phyloP scores from a whole-genome alignment of 2,113 vertebrate species.

The Dendropsophus ebraccatus region DNA sequence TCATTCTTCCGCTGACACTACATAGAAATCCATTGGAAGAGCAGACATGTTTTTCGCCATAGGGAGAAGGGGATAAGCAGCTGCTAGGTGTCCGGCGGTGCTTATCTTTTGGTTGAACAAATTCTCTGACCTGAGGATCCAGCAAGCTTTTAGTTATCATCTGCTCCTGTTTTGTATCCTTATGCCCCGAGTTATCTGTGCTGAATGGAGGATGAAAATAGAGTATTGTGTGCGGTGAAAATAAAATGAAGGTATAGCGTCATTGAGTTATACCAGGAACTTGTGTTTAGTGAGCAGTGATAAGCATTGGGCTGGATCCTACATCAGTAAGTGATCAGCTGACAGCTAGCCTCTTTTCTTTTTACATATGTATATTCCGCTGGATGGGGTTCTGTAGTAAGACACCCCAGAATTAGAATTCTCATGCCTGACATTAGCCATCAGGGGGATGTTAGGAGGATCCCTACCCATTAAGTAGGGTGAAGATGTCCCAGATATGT shows the following conservation, averaged over 20 bases:
- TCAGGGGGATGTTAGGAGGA: no score
- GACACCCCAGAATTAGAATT: no score
- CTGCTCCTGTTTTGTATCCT: not conserved
- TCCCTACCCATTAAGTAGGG: no score
- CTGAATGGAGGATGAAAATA: not conserved
- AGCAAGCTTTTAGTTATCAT: not conserved
- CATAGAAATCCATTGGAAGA: not conserved
- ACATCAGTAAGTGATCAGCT: not conserved
- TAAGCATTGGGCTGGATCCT: not conserved
- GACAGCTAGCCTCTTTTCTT: no score
- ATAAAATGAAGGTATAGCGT: no score
- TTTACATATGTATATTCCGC: no score
- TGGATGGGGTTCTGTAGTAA: no score
- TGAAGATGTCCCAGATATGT: no score
- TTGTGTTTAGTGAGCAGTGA: no score
- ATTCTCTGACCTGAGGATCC: no score
- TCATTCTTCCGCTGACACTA: not conserved
- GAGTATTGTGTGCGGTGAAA: not conserved
- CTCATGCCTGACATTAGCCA: no score
- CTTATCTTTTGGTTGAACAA: not conserved
- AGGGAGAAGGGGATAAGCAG: not conserved
- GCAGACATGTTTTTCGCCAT: not conserved
- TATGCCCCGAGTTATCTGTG: not conserved
- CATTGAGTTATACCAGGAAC: no score
- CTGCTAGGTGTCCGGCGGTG: not conserved